These are phyloP conservation scores for Bubo bubo DNA, from an alignment of 2,113 vertebrate species.

Conservation along the genomic window DNA sequence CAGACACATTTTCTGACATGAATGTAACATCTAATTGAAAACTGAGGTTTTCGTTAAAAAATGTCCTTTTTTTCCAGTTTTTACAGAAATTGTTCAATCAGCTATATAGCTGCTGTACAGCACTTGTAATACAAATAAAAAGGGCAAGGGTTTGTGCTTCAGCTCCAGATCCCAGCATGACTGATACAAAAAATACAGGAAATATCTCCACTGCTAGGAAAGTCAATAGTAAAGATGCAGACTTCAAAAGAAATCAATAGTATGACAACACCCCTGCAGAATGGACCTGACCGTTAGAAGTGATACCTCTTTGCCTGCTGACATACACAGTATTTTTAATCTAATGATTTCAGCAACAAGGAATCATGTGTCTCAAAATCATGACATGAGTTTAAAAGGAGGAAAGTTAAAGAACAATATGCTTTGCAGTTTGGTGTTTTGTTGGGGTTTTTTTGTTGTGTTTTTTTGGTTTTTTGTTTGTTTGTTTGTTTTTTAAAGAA, in stretches of 20 bases:
- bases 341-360: slow-evolving; percentile 6
- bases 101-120: background rate
- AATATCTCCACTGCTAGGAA: slow-evolving; percentile 34
- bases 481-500: background rate
- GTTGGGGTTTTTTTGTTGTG: background rate
- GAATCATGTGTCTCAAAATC: background rate
- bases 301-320: slow-evolving; percentile 32
- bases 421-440: background rate
- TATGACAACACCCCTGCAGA: slow-evolving; percentile 32
- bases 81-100: background rate
- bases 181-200: slow-evolving; percentile 4
- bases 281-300: background rate
- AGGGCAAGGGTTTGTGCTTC: background rate
- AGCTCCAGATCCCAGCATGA: background rate
- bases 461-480: background rate
- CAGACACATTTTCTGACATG: background rate
- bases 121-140: background rate
- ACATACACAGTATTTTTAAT: background rate
- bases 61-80: background rate
- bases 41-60: background rate
- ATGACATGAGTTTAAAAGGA: background rate
- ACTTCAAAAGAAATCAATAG: slow-evolving; percentile 59
- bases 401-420: background rate
- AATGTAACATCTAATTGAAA: background rate
- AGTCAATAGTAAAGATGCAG: slow-evolving; percentile 45